Evolutionary conservation across 2,797 vertebrate genomes (phyloP).

Genomic region (Coccyzus lansbergi): DNA sequence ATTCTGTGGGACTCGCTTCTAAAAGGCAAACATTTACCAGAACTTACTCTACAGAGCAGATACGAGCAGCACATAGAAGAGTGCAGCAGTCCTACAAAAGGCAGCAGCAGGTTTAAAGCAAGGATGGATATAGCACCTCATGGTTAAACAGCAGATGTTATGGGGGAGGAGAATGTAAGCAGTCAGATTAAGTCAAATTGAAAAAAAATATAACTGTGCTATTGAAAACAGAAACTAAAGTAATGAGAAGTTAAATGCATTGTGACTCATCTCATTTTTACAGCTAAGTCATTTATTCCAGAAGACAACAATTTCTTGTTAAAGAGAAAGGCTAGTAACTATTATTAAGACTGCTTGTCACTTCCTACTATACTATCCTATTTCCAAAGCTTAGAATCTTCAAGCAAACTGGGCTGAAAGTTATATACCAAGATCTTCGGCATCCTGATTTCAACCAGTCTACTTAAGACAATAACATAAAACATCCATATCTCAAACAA

Average conservation of each 20-base stretch:
- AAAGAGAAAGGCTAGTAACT: neutral
- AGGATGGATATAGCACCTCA: neutral
- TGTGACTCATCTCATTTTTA: neutral
- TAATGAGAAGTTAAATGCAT: neutral
- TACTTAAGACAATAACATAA: neutral
- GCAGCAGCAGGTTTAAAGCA: conserved; percentile 8
- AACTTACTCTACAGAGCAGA: neutral
- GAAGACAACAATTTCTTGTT: neutral
- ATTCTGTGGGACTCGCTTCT: neutral
- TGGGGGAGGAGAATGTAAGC: conserved; percentile 42
- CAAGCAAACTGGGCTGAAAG: neutral
- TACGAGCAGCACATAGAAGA: neutral
- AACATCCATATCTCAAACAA: neutral
- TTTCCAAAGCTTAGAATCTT: neutral
- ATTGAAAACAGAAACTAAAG: conserved; percentile 34
- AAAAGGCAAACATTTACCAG: neutral
- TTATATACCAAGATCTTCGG: neutral
- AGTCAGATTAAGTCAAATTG: conserved; percentile 22
- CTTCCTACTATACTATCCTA: neutral
- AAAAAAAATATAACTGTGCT: neutral
- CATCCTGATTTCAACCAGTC: neutral
- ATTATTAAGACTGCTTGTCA: neutral
- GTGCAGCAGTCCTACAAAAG: neutral
- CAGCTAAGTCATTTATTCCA: neutral
- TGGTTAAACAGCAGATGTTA: conserved; percentile 46